These are phyloP conservation scores for Serrognathus titanus DNA, from an alignment of 2,888 invertebrate genomes.

Conservation along the genomic window DNA sequence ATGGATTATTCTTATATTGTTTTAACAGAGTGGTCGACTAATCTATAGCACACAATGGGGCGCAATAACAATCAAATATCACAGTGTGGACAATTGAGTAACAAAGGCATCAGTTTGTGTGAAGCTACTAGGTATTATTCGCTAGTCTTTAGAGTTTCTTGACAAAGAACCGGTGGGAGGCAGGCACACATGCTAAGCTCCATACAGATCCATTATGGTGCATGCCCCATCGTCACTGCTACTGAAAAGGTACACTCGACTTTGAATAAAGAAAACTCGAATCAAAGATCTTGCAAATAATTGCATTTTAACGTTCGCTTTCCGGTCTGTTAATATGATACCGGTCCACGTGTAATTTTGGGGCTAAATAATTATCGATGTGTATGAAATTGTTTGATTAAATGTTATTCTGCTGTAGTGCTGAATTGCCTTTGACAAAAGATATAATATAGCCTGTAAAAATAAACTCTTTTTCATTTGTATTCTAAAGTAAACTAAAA, in stretches of 20 bases:
- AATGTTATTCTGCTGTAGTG: too few relatives aligned
- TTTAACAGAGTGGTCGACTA: constrained; percentile 18
- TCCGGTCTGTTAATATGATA: constrained; percentile 44
- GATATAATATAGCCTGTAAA: too few relatives aligned
- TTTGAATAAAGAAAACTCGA: constrained; percentile 14
- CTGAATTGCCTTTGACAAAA: too few relatives aligned
- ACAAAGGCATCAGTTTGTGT: constrained; percentile 19
- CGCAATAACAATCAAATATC: constrained; percentile 25
- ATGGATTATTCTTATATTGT: constrained; percentile 19
- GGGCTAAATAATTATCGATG: too few relatives aligned
- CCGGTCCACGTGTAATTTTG: not conserved
- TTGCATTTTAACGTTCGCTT: constrained; percentile 44
- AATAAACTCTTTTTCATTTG: too few relatives aligned
- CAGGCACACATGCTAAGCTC: constrained; percentile 16
- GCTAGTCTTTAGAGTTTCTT: not conserved
- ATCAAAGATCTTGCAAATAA: constrained; percentile 32
- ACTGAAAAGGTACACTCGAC: constrained; percentile 20
- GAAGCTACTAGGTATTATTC: constrained; percentile 20
- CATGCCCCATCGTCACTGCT: constrained; percentile 3
- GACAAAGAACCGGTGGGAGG: constrained; percentile 27
- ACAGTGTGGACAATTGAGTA: constrained; percentile 24
- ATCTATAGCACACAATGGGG: constrained; percentile 14
- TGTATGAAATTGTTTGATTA: too few relatives aligned
- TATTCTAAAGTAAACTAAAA: too few relatives aligned
- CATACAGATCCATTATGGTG: constrained; percentile 18